Conservation (phyloP, 2,888 invertebrate species). For the Oxytorus armatus region DNA sequence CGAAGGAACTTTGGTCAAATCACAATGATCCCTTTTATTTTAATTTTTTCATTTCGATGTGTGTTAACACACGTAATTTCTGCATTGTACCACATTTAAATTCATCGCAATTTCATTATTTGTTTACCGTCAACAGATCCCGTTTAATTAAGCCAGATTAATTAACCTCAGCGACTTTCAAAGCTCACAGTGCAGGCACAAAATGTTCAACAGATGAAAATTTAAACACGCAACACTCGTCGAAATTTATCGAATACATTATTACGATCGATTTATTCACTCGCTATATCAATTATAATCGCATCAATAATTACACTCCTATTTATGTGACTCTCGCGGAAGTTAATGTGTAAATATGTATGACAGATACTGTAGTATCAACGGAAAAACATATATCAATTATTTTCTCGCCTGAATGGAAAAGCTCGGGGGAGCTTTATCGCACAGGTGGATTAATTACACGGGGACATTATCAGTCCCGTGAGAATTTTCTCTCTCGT, state of each 20-base stretch:
- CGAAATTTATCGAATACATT: neutral
- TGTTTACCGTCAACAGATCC: neutral
- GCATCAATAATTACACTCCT: neutral
- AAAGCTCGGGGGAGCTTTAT: slow-evolving; percentile 5
- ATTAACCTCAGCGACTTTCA: neutral
- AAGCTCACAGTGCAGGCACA: neutral
- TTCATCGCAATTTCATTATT: neutral
- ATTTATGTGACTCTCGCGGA: neutral
- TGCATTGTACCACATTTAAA: neutral
- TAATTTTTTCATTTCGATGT: neutral
- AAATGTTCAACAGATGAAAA: neutral
- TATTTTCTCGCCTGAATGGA: neutral
- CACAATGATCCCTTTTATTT: neutral
- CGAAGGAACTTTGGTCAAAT: neutral
- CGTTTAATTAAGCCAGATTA: neutral
- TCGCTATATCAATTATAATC: neutral
- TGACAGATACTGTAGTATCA: neutral
- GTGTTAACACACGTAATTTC: neutral
- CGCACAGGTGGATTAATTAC: slow-evolving; percentile 24
- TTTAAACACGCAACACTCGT: neutral
- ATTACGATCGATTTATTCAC: neutral
- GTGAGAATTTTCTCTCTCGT: slow-evolving; percentile 9
- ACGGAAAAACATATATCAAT: neutral
- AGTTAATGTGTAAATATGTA: neutral
- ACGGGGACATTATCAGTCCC: slow-evolving; percentile 12